Conservation (phyloP, 1,140 invertebrate genomes). For the Stegodyphus mimosarum region DNA sequence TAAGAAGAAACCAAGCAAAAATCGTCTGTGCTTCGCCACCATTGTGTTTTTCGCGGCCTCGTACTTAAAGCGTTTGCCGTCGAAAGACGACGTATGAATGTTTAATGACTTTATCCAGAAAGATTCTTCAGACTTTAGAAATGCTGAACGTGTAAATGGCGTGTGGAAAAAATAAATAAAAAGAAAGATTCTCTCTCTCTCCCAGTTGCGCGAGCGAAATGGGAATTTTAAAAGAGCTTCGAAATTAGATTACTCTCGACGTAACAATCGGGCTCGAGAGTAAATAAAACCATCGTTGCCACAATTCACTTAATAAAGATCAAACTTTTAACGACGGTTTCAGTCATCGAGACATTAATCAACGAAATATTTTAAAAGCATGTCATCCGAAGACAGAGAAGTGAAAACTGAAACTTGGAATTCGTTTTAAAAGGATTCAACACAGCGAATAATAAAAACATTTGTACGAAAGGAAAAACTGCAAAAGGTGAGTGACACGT, state of each 20-base stretch:
- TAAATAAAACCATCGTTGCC: conserved; percentile 33
- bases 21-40: conserved; percentile 3
- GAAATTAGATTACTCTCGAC: no score
- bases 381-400: no score
- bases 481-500: no score
- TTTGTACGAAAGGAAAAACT: no score
- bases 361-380: neutral
- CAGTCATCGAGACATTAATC: conserved; percentile 32
- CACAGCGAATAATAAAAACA: no score
- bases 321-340: conserved; percentile 20
- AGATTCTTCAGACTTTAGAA: conserved; percentile 15
- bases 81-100: conserved; percentile 28
- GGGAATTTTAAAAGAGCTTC: no score
- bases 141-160: neutral
- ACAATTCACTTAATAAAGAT: conserved; percentile 36
- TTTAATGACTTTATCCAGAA: conserved; percentile 23
- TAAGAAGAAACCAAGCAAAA: conserved; percentile 23
- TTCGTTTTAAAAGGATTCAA: no score
- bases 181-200: neutral
- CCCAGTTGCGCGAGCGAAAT: neutral
- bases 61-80: conserved; percentile 13
- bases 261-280: no score
- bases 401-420: no score
- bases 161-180: no score
- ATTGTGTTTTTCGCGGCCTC: conserved; percentile 23